Evolutionary conservation across 2,113 vertebrate species (phyloP), one percentile per base, ranked within the genome.

Genomic region (Gracilinanus agilis): DNA sequence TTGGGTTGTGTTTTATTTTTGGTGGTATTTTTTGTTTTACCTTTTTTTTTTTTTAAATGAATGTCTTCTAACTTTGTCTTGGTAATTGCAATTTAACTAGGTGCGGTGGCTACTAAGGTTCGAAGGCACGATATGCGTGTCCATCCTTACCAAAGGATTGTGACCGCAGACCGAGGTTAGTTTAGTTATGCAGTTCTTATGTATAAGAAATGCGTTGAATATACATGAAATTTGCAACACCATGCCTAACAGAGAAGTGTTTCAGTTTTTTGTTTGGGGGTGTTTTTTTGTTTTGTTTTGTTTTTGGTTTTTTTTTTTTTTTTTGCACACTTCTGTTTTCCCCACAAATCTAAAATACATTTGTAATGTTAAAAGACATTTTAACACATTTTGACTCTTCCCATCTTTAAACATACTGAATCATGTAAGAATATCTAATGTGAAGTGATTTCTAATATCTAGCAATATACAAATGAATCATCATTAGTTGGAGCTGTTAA

Each of bases 141-240:
- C 99, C 99, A 99, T 99, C 99, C 99, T 99, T 99, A 99, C 99
- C 99, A 99, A 99, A 99, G 99, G 99, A 99, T 99, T 99, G 99
- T 99, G 99, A 99, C 99, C 99, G 99, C 99, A 99, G 99, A 99
- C 99, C 99, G 99, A 99, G 99, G 99, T 99, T 99, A 99, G 99
- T 99, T 98, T 99, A 99, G 99, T 99, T 99, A 99, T 99, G 99
- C 99, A 99, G 98, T 98, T 99, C 98, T 99, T 98, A 98, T 99
- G 98, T 98, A 90, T 99, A 98, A 98, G 98, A 98, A 98, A 98
- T 98, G 98, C 97, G 96, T 97, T 98, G 98, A 98, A 98, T 98
- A 98, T 98, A 98, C 97, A 95, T 98, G 95, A 98, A 96, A 97
- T 99, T 98, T 99, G 98, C 98, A 98, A 98, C 99, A 99, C 98